These are phyloP conservation scores for Octonoba sinensis DNA, from an alignment of 2,888 invertebrate genomes.

Conservation along the genomic window DNA sequence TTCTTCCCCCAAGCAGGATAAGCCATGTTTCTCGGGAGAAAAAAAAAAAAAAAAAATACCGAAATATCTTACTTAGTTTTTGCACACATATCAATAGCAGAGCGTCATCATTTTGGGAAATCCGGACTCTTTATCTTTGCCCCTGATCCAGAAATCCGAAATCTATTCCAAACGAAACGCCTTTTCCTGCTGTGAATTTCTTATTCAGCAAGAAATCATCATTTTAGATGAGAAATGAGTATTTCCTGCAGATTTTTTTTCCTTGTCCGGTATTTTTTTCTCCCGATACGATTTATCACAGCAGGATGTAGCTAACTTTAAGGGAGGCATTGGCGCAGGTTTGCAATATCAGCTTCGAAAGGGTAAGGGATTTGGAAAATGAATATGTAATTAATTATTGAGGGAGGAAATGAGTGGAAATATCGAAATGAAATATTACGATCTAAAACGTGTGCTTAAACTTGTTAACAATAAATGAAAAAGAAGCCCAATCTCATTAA, in stretches of 20 bases:
- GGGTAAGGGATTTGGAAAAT: no score
- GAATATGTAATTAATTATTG: no score
- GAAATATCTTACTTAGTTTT: conserved; percentile 4
- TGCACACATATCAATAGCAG: conserved; percentile 39
- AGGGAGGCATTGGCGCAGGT: no score
- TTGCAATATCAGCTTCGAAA: no score
- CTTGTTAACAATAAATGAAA: no score
- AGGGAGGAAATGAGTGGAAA: no score
- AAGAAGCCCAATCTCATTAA: no score
- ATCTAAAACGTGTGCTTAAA: no score
- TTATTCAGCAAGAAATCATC: conserved; percentile 31
- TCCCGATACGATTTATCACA: background rate
- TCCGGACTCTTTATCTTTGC: conserved; percentile 51
- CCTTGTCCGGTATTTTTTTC: background rate
- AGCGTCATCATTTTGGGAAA: conserved; percentile 28
- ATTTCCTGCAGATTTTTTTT: background rate
- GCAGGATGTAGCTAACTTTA: background rate
- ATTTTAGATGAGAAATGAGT: conserved; percentile 38
- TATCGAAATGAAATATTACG: no score
- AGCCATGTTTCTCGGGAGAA: background rate
- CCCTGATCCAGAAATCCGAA: conserved; percentile 29
- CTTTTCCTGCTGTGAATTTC: conserved; percentile 26
- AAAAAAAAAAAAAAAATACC: conserved; percentile 17
- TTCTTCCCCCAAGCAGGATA: background rate
- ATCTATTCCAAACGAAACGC: conserved; percentile 25